phyloP scores from a whole-genome alignment of 2,888 invertebrate genomes.

The Sisyra nigra region DNA sequence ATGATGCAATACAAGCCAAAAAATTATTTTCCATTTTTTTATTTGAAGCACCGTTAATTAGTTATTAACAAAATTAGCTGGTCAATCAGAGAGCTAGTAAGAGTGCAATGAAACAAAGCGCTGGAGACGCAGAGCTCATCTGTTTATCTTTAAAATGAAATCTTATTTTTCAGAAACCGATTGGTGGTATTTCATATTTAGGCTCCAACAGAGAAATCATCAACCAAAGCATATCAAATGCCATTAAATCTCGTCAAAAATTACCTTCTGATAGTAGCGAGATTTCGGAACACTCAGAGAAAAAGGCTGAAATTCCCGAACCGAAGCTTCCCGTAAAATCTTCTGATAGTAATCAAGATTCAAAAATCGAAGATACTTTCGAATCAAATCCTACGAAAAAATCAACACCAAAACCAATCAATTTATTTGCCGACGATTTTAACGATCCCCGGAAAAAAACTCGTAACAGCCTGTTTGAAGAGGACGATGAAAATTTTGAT shows the following conservation, averaged over 20 bases:
- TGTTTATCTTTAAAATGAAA: slow-evolving; percentile 13
- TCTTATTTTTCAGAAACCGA: slow-evolving; percentile 34
- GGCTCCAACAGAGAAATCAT: slow-evolving; percentile 19
- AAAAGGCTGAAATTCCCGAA: not conserved
- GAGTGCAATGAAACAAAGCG: too few species aligned
- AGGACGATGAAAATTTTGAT: slow-evolving; percentile 12
- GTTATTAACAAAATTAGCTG: too few species aligned
- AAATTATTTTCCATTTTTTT: too few species aligned
- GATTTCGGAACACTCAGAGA: not conserved
- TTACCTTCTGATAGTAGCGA: slow-evolving; percentile 3
- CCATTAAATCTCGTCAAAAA: slow-evolving; percentile 8
- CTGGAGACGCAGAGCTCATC: too few species aligned
- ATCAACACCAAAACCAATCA: slow-evolving; percentile 10
- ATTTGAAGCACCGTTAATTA: too few species aligned
- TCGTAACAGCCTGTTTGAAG: slow-evolving; percentile 13
- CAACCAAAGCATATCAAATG: slow-evolving; percentile 6
- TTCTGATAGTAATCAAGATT: too few species aligned
- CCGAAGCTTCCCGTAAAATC: too few species aligned
- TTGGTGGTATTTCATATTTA: slow-evolving; percentile 41
- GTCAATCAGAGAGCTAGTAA: too few species aligned
- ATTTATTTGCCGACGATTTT: slow-evolving; percentile 20
- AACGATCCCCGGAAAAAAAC: slow-evolving; percentile 3
- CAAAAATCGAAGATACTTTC: slow-evolving; percentile 9
- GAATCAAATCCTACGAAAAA: slow-evolving; percentile 11
- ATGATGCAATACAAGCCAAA: too few species aligned